A percentile compares a stretch with the other conserved stretches of the same genome.
These are phyloP conservation scores for Karalla daura DNA, from an alignment of 2,797 vertebrate genomes.

Conservation along the genomic window DNA sequence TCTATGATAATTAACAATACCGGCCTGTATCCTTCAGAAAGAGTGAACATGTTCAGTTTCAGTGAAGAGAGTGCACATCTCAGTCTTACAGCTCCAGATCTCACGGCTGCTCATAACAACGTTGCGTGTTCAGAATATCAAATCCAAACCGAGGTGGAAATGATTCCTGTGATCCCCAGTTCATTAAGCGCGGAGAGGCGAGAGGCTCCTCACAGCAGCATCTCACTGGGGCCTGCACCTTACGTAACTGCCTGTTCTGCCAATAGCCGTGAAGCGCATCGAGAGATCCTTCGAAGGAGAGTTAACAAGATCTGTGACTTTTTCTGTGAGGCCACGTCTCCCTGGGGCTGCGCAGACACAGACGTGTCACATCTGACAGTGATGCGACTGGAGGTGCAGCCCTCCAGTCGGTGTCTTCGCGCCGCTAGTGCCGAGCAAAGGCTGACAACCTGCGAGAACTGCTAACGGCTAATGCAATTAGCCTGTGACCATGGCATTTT, in stretches of 20 bases:
- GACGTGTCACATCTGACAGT: not conserved
- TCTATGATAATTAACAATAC: too few species aligned
- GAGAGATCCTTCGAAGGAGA: not conserved
- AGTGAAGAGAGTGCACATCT: too few species aligned
- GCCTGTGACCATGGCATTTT: not conserved
- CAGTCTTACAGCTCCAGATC: not conserved
- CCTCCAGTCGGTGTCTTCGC: not conserved
- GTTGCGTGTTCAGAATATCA: not conserved
- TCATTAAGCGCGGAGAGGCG: not conserved
- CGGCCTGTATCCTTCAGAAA: too few species aligned
- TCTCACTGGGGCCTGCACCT: too few species aligned
- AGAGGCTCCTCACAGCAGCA: accelerated
- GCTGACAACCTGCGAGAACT: not conserved
- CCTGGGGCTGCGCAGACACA: not conserved
- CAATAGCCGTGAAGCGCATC: not conserved
- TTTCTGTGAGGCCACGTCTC: not conserved
- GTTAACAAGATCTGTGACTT: not conserved
- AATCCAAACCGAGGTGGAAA: not conserved
- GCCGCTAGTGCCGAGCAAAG: not conserved
- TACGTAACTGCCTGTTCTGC: too few species aligned
- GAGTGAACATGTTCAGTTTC: too few species aligned
- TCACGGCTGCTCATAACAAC: not conserved
- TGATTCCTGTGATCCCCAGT: not conserved
- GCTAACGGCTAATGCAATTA: not conserved
- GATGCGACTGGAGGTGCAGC: not conserved